Conservation (phyloP, 2,113 vertebrate species). For the Pithys albifrons region DNA sequence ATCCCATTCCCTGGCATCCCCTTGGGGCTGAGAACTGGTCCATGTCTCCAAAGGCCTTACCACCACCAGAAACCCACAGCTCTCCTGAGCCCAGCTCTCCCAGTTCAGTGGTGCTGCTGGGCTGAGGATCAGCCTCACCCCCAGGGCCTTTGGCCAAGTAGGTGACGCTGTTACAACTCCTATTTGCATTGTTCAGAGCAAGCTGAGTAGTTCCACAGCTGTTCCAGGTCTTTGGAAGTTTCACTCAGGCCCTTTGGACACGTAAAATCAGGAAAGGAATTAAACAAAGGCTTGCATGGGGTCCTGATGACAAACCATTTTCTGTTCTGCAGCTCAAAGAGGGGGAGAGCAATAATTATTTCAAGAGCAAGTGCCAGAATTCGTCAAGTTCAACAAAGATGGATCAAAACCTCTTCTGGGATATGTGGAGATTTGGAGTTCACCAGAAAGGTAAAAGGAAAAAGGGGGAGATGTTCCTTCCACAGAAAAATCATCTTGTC, state of each 20-base stretch:
- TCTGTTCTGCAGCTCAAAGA: not conserved
- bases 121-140: not conserved
- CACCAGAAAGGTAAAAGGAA: not conserved
- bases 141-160: not conserved
- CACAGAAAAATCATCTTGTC: not conserved
- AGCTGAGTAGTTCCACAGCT: constrained; percentile 4
- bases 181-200: not conserved
- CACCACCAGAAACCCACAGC: not conserved
- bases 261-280: not conserved
- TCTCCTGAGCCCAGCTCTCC: not conserved
- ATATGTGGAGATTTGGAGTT: rapidly evolving
- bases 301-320: not conserved
- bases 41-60: not conserved
- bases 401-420: not conserved
- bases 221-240: not conserved
- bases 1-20: not conserved
- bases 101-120: not conserved
- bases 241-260: not conserved
- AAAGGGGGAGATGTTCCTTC: not conserved
- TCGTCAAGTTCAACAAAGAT: not conserved
- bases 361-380: not conserved
- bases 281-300: not conserved
- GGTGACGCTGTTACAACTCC: rapidly evolving
- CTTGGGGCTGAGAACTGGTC: not conserved
- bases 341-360: not conserved